phyloP scores from a whole-genome alignment of 2,797 vertebrate species.

The Danionella dracula region DNA sequence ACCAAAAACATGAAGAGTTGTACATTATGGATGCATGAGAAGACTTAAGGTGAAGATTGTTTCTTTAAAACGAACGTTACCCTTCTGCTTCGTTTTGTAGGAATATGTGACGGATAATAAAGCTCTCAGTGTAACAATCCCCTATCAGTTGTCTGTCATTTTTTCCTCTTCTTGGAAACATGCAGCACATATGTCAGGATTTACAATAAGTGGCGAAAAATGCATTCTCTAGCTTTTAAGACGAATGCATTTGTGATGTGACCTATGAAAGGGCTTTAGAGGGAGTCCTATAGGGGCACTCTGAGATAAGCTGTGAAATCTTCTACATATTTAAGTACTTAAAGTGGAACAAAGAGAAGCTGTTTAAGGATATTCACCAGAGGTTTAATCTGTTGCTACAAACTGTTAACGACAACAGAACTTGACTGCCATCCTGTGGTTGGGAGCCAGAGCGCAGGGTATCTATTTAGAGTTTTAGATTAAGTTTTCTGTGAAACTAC shows the following conservation, averaged over 20 bases:
- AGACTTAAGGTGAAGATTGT: not conserved
- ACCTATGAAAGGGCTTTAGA: constrained; percentile 43
- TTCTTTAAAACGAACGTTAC: not conserved
- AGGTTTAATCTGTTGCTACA: constrained; percentile 52
- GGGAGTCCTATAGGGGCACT: constrained; percentile 45
- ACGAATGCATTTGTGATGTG: constrained; percentile 40
- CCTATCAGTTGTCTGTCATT: not conserved
- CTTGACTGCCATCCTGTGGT: constrained; percentile 88
- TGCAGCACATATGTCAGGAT: constrained; percentile 42
- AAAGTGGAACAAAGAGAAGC: constrained; percentile 50
- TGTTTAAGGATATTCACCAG: constrained; percentile 60
- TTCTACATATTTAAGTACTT: constrained; percentile 52
- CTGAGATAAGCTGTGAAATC: constrained; percentile 61
- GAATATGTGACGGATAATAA: not conserved
- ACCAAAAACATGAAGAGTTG: not conserved
- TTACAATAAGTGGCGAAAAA: constrained; percentile 55
- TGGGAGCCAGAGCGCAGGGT: constrained; percentile 4
- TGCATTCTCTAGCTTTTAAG: constrained; percentile 34
- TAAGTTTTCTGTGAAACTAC: no score
- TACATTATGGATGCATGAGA: not conserved
- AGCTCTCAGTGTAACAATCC: not conserved
- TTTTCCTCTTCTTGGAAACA: not conserved
- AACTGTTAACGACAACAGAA: constrained; percentile 38
- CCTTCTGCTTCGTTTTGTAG: not conserved
- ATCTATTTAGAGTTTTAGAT: no score